phyloP scores from a whole-genome alignment of 2,113 vertebrate species.

The Trogon surrucura region DNA sequence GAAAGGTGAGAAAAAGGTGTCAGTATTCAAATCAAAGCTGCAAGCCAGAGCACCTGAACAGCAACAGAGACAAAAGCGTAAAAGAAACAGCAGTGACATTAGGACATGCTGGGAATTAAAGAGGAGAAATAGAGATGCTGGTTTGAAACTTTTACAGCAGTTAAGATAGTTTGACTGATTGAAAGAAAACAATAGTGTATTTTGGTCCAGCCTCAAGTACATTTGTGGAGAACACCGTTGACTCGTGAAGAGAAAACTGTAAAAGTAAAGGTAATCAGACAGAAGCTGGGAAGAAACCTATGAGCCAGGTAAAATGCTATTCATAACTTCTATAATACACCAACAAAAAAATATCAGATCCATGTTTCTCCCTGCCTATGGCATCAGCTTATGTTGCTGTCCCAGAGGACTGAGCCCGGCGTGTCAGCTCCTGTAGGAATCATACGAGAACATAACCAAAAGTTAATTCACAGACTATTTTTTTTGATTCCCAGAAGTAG shows the following conservation, averaged over 20 bases:
- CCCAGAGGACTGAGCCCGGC: not conserved
- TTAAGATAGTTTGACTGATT: not conserved
- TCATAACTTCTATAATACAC: not conserved
- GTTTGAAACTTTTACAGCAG: not conserved
- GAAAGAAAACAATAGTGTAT: not conserved
- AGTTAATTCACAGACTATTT: not conserved
- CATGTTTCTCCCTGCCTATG: not conserved
- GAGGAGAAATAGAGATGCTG: not conserved
- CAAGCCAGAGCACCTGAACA: not conserved
- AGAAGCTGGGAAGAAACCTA: not conserved
- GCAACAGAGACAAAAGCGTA: rapidly evolving
- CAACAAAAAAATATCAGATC: not conserved
- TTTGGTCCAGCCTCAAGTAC: not conserved
- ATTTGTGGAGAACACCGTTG: not conserved
- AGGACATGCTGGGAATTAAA: no score
- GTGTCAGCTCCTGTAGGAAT: not conserved
- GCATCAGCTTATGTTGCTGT: not conserved
- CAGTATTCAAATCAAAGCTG: not conserved
- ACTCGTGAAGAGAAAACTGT: not conserved
- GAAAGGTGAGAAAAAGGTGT: not conserved
- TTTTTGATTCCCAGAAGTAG: not conserved
- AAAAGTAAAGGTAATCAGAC: not conserved
- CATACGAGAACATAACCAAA: not conserved
- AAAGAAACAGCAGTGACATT: not conserved
- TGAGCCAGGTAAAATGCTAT: not conserved